Evolutionary conservation across 2,888 invertebrate species (phyloP).

Genomic region (Neoitamus cyanurus): DNA sequence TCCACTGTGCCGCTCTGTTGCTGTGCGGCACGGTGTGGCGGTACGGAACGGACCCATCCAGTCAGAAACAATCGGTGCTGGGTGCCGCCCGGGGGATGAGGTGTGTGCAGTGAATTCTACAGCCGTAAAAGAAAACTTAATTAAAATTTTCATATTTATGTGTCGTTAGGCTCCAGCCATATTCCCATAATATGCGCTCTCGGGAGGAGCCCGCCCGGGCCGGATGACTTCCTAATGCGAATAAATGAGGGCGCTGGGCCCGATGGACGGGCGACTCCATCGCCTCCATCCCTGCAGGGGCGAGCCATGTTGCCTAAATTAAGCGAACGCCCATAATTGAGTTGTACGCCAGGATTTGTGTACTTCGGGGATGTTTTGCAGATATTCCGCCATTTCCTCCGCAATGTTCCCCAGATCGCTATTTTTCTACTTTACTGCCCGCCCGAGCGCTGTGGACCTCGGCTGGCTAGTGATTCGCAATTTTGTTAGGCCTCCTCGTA

Average conservation of each 20-base stretch:
- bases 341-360: slow-evolving; percentile 30
- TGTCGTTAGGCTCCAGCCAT: slow-evolving; percentile 30
- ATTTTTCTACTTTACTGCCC: background rate
- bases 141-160: slow-evolving; percentile 39
- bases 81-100: background rate
- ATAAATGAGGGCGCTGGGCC: slow-evolving; percentile 3
- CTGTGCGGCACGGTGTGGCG: background rate
- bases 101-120: slow-evolving; percentile 21
- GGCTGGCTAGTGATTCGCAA: background rate
- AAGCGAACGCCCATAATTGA: slow-evolving; percentile 35
- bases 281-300: background rate
- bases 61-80: slow-evolving; percentile 2
- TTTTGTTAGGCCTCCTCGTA: background rate
- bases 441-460: background rate
- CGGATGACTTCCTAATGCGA: slow-evolving; percentile 34
- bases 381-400: background rate
- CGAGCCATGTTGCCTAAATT: slow-evolving; percentile 21
- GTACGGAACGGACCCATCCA: background rate
- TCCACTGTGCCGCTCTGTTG: background rate
- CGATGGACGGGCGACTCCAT: background rate
- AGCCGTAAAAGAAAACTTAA: slow-evolving; percentile 37
- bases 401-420: background rate
- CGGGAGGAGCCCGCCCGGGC: background rate
- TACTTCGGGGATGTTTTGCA: slow-evolving; percentile 3
- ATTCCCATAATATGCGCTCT: slow-evolving; percentile 35